Conservation (phyloP, 2,888 invertebrate species). For the Agonopterix heracliana region DNA sequence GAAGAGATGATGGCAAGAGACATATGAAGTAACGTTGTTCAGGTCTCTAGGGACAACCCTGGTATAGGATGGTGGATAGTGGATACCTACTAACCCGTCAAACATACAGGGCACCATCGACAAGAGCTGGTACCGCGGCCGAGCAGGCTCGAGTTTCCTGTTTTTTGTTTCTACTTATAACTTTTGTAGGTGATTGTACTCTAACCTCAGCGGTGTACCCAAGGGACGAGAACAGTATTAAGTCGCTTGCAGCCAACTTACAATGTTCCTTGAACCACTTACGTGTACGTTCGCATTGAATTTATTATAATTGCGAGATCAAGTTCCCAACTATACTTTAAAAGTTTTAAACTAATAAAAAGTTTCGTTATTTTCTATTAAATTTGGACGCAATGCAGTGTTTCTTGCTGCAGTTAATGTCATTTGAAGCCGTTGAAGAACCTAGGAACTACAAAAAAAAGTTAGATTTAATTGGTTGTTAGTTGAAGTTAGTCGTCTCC, state of each 20-base stretch:
- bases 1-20: neutral
- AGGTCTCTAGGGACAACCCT: neutral
- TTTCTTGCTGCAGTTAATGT: neutral
- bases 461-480: no score
- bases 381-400: constrained; percentile 15
- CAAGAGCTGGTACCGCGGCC: neutral
- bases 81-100: neutral
- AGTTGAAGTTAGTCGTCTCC: no score
- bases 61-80: neutral
- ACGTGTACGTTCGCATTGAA: constrained; percentile 27
- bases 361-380: constrained; percentile 7
- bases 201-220: constrained; percentile 24
- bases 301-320: constrained; percentile 47
- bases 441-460: no score
- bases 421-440: no score
- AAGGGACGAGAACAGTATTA: constrained; percentile 31
- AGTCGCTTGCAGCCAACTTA: constrained; percentile 38
- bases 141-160: no score
- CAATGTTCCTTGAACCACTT: constrained; percentile 26
- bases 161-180: no score
- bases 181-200: neutral
- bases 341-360: constrained; percentile 6
- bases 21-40: neutral
- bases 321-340: constrained; percentile 3
- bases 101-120: neutral